A percentile compares a stretch with the other conserved stretches of the same genome.
Conservation (phyloP, 2,113 vertebrate species). For the Emydura subglobosa region DNA sequence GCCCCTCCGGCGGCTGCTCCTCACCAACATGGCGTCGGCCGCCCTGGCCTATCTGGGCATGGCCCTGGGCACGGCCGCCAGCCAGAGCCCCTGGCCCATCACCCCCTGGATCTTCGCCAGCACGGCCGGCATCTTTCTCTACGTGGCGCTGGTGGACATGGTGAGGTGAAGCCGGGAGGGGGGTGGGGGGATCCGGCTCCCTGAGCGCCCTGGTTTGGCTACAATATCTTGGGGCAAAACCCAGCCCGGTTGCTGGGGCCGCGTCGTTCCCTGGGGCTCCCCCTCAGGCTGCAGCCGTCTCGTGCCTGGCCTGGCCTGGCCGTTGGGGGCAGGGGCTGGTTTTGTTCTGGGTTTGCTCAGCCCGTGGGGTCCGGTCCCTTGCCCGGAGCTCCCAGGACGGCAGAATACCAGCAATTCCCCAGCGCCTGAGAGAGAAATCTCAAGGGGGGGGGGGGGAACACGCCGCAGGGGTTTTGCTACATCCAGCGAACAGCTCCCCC, state of each 20-base stretch:
- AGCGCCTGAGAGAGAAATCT: no score
- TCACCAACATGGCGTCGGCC: constrained; percentile 80
- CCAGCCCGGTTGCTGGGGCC: not conserved
- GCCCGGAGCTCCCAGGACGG: no score
- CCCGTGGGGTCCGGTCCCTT: no score
- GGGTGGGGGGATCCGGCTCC: fast-evolving
- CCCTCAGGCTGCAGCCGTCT: no score
- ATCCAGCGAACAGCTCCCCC: no score
- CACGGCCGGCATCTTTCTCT: constrained; percentile 87
- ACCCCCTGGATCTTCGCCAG: constrained; percentile 85
- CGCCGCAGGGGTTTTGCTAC: no score
- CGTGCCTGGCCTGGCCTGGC: no score
- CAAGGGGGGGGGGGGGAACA: no score
- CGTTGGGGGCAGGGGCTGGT: no score
- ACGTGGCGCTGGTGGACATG: constrained; percentile 87
- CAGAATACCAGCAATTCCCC: no score
- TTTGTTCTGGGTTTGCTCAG: not conserved
- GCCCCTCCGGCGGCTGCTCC: constrained; percentile 68
- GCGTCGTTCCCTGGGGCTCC: no score
- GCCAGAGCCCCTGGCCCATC: constrained; percentile 72
- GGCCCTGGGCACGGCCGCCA: constrained; percentile 73
- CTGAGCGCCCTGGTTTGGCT: no score
- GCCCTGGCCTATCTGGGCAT: constrained; percentile 80
- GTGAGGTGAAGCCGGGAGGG: constrained; percentile 45
- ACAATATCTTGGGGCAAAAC: not conserved